Conservation (phyloP, 1,140 invertebrate genomes). For the Penaeus japonicus region DNA sequence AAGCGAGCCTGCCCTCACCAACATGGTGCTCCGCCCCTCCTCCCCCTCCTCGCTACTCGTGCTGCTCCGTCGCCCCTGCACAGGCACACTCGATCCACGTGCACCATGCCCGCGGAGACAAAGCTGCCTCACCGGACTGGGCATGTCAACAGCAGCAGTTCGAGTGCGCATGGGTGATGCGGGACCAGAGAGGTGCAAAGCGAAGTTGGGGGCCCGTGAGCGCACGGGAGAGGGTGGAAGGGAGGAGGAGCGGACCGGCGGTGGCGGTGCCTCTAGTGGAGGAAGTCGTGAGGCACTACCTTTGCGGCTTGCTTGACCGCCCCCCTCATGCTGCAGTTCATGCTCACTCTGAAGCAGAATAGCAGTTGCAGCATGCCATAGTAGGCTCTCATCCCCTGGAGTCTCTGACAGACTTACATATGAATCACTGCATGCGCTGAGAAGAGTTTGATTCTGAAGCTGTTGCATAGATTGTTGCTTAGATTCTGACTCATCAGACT, state of each 20-base stretch:
- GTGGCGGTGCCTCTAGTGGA: neutral
- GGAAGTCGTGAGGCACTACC: neutral
- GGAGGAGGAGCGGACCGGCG: constrained; percentile 38
- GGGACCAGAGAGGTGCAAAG: neutral
- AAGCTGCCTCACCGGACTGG: neutral
- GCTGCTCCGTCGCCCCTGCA: neutral
- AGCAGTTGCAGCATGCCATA: neutral
- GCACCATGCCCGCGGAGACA: neutral
- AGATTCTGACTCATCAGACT: neutral
- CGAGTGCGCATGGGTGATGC: neutral
- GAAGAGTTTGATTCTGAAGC: neutral
- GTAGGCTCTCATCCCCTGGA: neutral
- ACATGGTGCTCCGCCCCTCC: neutral
- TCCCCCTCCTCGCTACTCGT: constrained; percentile 26
- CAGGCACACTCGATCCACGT: constrained; percentile 31
- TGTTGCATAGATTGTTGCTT: neutral
- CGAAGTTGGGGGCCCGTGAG: neutral
- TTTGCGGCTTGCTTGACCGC: neutral
- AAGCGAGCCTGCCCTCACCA: constrained; percentile 29
- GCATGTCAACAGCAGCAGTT: neutral
- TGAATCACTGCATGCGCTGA: constrained; percentile 18
- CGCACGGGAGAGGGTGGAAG: constrained; percentile 29
- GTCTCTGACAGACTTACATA: neutral
- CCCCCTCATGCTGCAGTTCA: neutral
- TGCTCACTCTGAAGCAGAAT: too few species aligned